These are phyloP conservation scores for Aplocera efformata DNA, from an alignment of 2,888 invertebrate species.

Conservation along the genomic window DNA sequence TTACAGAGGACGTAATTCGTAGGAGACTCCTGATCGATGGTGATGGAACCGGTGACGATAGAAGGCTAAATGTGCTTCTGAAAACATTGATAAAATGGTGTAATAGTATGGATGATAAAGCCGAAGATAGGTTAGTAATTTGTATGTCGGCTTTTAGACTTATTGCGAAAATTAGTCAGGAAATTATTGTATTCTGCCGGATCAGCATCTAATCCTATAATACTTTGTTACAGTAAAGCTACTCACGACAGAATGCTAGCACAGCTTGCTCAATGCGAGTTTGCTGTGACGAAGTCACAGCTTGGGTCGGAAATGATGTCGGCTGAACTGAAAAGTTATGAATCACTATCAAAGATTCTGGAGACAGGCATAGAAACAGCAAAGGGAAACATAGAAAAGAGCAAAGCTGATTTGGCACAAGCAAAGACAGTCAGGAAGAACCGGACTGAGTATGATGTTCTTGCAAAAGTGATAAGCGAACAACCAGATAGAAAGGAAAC, in stretches of 20 bases:
- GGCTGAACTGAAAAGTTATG: conserved; percentile 91
- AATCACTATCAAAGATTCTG: conserved; percentile 86
- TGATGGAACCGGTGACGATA: conserved; percentile 97
- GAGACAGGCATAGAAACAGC: conserved; percentile 89
- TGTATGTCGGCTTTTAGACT: no score
- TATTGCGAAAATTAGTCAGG: no score
- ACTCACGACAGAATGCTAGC: conserved; percentile 90
- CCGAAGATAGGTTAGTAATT: conserved; percentile 82
- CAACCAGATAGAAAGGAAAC: conserved; percentile 94
- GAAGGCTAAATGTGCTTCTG: conserved; percentile 90
- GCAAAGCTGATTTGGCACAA: conserved; percentile 88
- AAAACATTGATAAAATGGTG: conserved; percentile 92
- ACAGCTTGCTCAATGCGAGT: conserved; percentile 92
- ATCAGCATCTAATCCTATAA: no score
- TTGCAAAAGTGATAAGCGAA: conserved; percentile 94
- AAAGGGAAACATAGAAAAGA: conserved; percentile 88
- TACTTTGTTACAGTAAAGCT: conserved; percentile 75
- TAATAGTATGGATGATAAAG: conserved; percentile 82
- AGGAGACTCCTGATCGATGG: conserved; percentile 96
- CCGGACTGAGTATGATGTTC: conserved; percentile 94
- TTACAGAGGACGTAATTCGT: conserved; percentile 95
- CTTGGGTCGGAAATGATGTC: conserved; percentile 89
- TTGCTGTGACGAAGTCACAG: conserved; percentile 91
- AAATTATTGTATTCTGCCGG: no score
- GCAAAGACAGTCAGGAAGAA: conserved; percentile 94